Evolutionary conservation across 2,888 invertebrate species (phyloP), one percentile per base, ranked within the genome.

Genomic region (Cryptocheilus praepositus): DNA sequence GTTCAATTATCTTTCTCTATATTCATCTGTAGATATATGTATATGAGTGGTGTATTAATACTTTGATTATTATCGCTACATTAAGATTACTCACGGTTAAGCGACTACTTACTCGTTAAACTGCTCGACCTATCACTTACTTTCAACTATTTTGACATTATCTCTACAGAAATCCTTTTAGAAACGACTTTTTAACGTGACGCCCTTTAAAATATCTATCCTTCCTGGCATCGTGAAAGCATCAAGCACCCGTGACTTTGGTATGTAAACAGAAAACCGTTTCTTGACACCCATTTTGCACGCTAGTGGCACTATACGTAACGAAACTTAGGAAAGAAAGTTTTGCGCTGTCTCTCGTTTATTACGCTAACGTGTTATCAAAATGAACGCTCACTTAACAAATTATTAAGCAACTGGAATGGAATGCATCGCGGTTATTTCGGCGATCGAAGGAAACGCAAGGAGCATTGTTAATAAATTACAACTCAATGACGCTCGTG

Each of bases 61-160:
- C 79, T 78, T 76, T 76, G 77, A 78, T 79, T 78, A 76, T 73
- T 71, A 78, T 79, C 71, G 74, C 68, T 71, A 70, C 54, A 44
- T 68, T 61, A 71, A 61, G 49, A 67, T 71, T 57, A 76, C 64
- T 67, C 19, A 16, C 71, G 59, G 36, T 58, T 61, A 74, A 74
- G 66, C 67, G 64, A 68, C 28, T 70, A 64, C 53, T 73, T 63
- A 62, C 51, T 46, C 21, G 19, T 64, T 43, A 43, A 28, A 19
- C 36, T 46, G 51, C 52, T 44, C 46, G 55, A 43, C 63, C 18
- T 43, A 63, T 64, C 49, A 51, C 52, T 65, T 65, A 61, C 57
- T 70, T 67, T 61, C 71, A 66, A 71, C 58, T 66, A 36, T 54
- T 58, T 57, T 11, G 19, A 52, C 46, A 43, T 58, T 18, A 5